Conservation (phyloP, 2,888 invertebrate species). For the Deilephila porcellus region DNA sequence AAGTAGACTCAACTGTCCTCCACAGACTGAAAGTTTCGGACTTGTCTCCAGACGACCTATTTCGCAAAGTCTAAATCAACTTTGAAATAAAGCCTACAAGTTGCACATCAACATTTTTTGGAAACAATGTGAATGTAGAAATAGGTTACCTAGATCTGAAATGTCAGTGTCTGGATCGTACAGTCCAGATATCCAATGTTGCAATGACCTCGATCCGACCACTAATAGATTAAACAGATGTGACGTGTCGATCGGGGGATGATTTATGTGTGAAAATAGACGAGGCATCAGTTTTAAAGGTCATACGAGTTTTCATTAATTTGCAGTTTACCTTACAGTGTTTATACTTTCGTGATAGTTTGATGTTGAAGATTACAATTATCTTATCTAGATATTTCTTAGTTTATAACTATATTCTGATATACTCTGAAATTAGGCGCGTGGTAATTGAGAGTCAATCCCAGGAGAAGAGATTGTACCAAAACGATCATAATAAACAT, state of each 20-base stretch:
- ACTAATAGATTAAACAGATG: slow-evolving; percentile 24
- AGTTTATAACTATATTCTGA: too few species aligned
- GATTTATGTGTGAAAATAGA: slow-evolving; percentile 33
- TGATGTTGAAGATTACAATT: too few species aligned
- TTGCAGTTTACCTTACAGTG: neutral
- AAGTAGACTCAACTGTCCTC: slow-evolving; percentile 5
- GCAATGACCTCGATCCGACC: slow-evolving; percentile 11
- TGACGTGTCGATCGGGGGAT: slow-evolving; percentile 22
- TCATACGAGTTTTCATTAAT: slow-evolving; percentile 23
- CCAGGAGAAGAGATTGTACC: too few species aligned
- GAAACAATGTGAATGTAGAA: neutral
- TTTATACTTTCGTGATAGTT: too few species aligned
- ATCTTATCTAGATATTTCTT: too few species aligned
- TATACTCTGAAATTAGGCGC: too few species aligned
- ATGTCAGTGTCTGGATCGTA: neutral
- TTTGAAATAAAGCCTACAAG: neutral
- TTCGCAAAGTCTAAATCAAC: neutral
- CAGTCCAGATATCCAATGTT: neutral
- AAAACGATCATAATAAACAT: too few species aligned
- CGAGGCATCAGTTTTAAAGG: slow-evolving; percentile 30
- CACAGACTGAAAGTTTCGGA: neutral
- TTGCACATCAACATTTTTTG: neutral
- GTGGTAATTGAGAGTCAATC: too few species aligned
- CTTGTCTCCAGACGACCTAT: slow-evolving; percentile 3
- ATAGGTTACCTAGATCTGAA: slow-evolving; percentile 14